Conservation (phyloP, 2,888 invertebrate genomes). For the Cremastinae sp. region DNA sequence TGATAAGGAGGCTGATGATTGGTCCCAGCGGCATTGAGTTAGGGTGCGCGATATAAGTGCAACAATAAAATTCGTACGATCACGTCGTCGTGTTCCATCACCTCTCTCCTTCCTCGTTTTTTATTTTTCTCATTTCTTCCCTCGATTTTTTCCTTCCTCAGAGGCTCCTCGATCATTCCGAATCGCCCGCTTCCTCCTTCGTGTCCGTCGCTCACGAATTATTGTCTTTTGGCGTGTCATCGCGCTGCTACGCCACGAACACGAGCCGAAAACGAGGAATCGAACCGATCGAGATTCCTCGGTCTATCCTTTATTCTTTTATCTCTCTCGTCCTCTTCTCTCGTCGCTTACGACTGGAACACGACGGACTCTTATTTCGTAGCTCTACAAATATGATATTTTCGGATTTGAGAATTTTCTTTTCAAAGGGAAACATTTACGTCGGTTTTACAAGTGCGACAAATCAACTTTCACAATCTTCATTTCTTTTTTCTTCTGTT, state of each 20-base stretch:
- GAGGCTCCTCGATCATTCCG: conserved; percentile 5
- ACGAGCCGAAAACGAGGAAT: conserved; percentile 46
- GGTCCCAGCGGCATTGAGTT: conserved; percentile 76
- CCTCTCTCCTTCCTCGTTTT: not conserved
- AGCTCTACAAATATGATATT: not conserved
- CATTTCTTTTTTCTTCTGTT: conserved; percentile 13
- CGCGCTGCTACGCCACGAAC: conserved; percentile 36
- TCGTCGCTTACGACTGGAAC: conserved; percentile 24
- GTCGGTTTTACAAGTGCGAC: conserved; percentile 6
- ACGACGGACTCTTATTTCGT: not conserved
- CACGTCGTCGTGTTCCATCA: conserved; percentile 32
- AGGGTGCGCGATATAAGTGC: conserved; percentile 70
- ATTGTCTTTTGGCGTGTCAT: conserved; percentile 57
- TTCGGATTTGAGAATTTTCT: too few species aligned
- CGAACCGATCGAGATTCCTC: conserved; percentile 32
- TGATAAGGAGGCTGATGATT: conserved; percentile 73
- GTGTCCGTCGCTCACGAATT: conserved; percentile 55
- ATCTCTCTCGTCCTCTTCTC: conserved; percentile 52
- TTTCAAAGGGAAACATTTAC: not conserved
- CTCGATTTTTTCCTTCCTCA: not conserved
- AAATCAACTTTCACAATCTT: conserved; percentile 16
- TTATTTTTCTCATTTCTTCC: not conserved
- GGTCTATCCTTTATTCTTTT: conserved; percentile 20
- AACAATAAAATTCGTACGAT: conserved; percentile 62
- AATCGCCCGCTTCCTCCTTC: conserved; percentile 14